Conservation (phyloP, 2,797 vertebrate species). For the Propithecus perrieri region DNA sequence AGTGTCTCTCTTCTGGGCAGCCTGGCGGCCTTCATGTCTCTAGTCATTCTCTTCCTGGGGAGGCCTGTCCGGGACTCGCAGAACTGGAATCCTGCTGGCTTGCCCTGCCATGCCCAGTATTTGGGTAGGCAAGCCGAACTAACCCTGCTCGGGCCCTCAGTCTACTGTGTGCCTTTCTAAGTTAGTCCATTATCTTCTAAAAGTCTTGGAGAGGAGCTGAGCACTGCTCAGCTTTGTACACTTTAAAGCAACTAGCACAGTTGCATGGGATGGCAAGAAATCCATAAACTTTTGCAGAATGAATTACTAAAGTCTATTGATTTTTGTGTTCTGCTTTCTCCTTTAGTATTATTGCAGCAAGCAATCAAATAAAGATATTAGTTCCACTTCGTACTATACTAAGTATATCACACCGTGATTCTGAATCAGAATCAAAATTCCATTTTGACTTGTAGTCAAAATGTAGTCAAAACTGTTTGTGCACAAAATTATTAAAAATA, state of each 20-base stretch:
- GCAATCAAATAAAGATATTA: neutral
- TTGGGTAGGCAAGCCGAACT: neutral
- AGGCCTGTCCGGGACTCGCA: neutral
- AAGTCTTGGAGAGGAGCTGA: neutral
- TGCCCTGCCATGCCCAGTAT: neutral
- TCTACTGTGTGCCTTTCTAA: neutral
- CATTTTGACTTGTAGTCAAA: too few relatives aligned
- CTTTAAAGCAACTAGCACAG: neutral
- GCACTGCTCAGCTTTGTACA: neutral
- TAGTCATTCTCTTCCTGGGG: neutral
- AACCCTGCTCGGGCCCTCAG: neutral
- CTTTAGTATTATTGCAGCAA: neutral
- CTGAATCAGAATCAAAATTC: neutral
- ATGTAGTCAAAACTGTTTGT: too few relatives aligned
- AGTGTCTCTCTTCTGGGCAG: neutral
- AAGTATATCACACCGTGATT: neutral
- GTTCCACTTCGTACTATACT: neutral
- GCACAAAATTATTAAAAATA: too few relatives aligned
- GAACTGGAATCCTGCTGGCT: neutral
- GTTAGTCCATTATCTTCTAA: neutral
- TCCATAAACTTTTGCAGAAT: neutral
- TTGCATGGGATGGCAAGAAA: neutral
- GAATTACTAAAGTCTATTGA: neutral
- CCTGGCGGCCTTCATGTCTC: neutral
- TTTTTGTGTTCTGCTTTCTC: neutral